Conservation (phyloP, 2,797 vertebrate genomes). For the Chiroxiphia lanceolata region DNA sequence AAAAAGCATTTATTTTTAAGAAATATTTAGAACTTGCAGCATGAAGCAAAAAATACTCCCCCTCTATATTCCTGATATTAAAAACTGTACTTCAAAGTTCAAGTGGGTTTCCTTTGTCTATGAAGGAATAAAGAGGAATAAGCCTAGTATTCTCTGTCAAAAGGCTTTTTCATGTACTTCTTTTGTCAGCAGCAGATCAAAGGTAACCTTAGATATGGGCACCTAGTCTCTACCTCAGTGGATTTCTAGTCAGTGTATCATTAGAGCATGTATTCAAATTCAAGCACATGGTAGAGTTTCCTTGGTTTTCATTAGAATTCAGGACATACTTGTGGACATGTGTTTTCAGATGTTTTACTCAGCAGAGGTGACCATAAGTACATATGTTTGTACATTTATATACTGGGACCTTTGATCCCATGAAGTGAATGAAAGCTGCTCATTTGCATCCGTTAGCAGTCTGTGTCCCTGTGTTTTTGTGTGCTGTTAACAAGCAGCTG, state of each 20-base stretch:
- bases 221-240: background rate
- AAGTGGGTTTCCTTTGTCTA: background rate
- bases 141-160: background rate
- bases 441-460: background rate
- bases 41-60: background rate
- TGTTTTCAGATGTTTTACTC: background rate
- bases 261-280: conserved; percentile 7
- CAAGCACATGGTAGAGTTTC: background rate
- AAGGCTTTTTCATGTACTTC: conserved; percentile 38
- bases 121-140: conserved; percentile 7
- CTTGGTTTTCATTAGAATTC: conserved; percentile 21
- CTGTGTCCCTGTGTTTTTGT: background rate
- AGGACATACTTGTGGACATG: background rate
- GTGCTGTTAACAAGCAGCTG: conserved; percentile 1
- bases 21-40: background rate
- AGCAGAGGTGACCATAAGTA: background rate
- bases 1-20: background rate
- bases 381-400: background rate
- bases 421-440: conserved; percentile 4
- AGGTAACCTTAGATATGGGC: conserved; percentile 52
- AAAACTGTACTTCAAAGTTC: background rate
- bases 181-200: conserved; percentile 44
- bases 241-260: background rate
- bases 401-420: background rate
- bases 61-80: background rate